Evolutionary conservation across 2,888 invertebrate species (phyloP).

Genomic region (Blera fallax): DNA sequence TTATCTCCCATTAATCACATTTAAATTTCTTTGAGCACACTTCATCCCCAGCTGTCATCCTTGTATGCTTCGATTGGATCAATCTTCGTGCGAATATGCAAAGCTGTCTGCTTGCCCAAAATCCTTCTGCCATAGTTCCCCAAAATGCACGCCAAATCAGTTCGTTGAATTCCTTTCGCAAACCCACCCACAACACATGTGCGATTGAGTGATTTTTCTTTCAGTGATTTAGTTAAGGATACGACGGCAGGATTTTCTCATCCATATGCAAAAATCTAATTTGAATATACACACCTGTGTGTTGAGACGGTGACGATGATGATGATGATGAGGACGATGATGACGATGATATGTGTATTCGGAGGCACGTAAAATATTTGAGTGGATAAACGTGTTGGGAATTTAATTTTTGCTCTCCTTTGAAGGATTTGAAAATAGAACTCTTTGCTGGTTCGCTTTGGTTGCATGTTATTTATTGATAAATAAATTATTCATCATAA

Average conservation of each 20-base stretch:
- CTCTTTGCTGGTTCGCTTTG: background rate
- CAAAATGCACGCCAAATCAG: slow-evolving; percentile 29
- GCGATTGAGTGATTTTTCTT: slow-evolving; percentile 58
- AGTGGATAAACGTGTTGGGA: slow-evolving; percentile 70
- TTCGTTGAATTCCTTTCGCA: slow-evolving; percentile 15
- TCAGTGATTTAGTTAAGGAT: slow-evolving; percentile 58
- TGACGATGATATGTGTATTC: slow-evolving; percentile 54
- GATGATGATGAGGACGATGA: background rate
- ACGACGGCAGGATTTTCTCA: slow-evolving; percentile 13
- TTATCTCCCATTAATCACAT: slow-evolving; percentile 39
- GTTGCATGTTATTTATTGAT: slow-evolving; percentile 28
- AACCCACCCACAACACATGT: background rate
- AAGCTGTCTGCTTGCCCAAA: slow-evolving; percentile 3
- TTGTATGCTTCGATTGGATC: slow-evolving; percentile 29
- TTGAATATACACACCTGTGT: slow-evolving; percentile 57
- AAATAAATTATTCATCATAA: slow-evolving; percentile 48
- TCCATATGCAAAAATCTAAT: slow-evolving; percentile 58
- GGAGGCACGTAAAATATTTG: slow-evolving; percentile 70
- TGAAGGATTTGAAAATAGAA: slow-evolving; percentile 40
- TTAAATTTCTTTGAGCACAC: slow-evolving; percentile 19
- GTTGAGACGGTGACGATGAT: slow-evolving; percentile 9
- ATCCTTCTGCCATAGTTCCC: background rate
- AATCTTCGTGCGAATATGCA: slow-evolving; percentile 29
- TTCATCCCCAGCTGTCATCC: slow-evolving; percentile 14
- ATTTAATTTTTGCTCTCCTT: slow-evolving; percentile 53